phyloP scores from a whole-genome alignment of 2,888 invertebrate genomes.

The Biston betularia region DNA sequence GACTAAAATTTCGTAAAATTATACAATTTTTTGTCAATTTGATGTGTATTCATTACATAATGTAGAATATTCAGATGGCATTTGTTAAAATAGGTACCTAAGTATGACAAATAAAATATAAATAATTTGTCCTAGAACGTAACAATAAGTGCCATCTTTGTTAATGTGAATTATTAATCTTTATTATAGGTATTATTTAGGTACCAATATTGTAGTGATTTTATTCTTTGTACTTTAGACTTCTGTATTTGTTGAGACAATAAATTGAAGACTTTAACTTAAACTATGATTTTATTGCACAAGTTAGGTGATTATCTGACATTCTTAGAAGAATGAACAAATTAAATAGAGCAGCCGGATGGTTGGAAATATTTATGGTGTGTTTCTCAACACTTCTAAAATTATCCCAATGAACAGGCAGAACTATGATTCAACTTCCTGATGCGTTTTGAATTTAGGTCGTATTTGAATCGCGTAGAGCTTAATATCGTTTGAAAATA shows the following conservation, averaged over 20 bases:
- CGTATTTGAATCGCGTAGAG: too few species aligned
- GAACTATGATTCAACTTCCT: constrained; percentile 5
- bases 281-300: constrained; percentile 17
- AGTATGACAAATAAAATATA: constrained; percentile 26
- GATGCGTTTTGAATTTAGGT: neutral
- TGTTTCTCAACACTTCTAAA: constrained; percentile 17
- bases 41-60: constrained; percentile 1
- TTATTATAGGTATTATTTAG: constrained; percentile 14
- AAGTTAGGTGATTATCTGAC: neutral
- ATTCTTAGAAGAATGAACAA: neutral
- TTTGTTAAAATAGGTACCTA: constrained; percentile 10
- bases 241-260: constrained; percentile 40
- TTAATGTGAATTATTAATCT: constrained; percentile 3
- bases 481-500: too few species aligned
- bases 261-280: constrained; percentile 40
- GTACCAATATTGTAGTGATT: constrained; percentile 34
- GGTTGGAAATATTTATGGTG: neutral
- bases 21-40: neutral
- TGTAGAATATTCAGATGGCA: constrained; percentile 2
- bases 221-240: constrained; percentile 39
- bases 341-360: constrained; percentile 1
- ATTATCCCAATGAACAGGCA: constrained; percentile 6
- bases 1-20: neutral
- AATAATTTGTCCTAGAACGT: constrained; percentile 21
- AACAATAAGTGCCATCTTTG: constrained; percentile 40